Evolutionary conservation across 92 coral and sea anemone genomes (phyloP), one percentile per base, ranked within the genome.

Genomic region (Virgularia gustaviana): DNA sequence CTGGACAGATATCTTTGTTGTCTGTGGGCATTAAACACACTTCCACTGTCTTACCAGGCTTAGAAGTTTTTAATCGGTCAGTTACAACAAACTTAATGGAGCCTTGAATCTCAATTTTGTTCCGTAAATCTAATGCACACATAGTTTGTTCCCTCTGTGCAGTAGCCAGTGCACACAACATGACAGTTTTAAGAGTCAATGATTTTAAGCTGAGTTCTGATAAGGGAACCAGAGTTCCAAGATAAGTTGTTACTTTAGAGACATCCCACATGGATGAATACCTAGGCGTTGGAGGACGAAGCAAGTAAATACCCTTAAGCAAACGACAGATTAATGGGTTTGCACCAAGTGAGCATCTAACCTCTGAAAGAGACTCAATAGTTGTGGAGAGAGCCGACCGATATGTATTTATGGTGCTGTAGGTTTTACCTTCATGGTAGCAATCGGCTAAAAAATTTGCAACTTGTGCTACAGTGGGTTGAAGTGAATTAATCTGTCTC

Each of bases 361-460:
- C 6, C 8, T 3, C 55, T 47, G 15, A 25, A 47, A 47, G 15
- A 15, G 22, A 47, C 15, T 47, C 20, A 4, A 47, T 41, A 62
- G 29, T 42, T 27, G 45, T 22, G 1, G 76, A 45, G 4, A 75
- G 25, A 19, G 82, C 82, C 22, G 86, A 76, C 6, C 82, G 19
- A 36, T 74, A 81, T 8, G 71, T 32, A 35, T 81, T 75, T 4
- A 81, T 4, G 18, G 85, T 74, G 30, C 85, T 65, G 28, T 81
- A 81, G 22, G 76, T 32, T 25, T 53, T 63, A 22, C 81, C 77
- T 27, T 81, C 81, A 8, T 23, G 15, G 25, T 4, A 80, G 11
- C 75, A 49, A 8, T 15, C 36, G 28, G 85, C 12, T 4, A 81
- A 9, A 29, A 81, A 81, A 25, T 75, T 66, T 1, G 18, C 65